These are phyloP conservation scores for Catalaphyllia jardinei DNA, from an alignment of 64 coral and sea anemone species.

Conservation along the genomic window DNA sequence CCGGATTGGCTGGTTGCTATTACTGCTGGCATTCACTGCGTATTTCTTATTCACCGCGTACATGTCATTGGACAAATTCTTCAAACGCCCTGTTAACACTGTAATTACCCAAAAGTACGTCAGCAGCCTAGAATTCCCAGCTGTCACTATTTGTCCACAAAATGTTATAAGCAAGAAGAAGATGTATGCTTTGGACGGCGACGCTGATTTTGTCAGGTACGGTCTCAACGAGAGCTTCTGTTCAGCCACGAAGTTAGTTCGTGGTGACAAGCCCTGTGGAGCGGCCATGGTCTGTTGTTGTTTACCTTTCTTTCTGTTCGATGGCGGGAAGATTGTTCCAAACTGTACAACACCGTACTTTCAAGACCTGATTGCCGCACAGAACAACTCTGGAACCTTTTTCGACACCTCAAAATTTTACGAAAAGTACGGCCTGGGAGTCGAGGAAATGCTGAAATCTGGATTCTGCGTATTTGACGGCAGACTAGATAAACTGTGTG, in stretches of 20 bases:
- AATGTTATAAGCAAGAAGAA: slow-evolving; percentile 49
- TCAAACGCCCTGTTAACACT: neutral
- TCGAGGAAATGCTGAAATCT: slow-evolving; percentile 3
- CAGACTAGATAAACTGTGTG: neutral
- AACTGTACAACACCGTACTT: slow-evolving; percentile 41
- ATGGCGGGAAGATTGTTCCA: neutral
- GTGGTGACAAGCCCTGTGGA: slow-evolving; percentile 63
- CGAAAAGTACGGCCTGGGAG: slow-evolving; percentile 23
- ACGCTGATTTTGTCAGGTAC: slow-evolving; percentile 6
- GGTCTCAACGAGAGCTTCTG: slow-evolving; percentile 74
- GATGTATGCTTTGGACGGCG: slow-evolving; percentile 52
- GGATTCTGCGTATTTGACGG: slow-evolving; percentile 19
- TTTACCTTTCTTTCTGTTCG: neutral
- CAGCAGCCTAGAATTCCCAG: slow-evolving; percentile 12
- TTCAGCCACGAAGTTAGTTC: slow-evolving; percentile 52
- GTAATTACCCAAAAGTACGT: slow-evolving; percentile 12
- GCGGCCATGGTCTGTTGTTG: slow-evolving; percentile 75
- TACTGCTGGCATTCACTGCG: slow-evolving; percentile 5
- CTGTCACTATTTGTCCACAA: slow-evolving; percentile 31
- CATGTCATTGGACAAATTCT: neutral
- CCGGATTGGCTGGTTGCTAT: slow-evolving; percentile 16
- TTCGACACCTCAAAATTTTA: slow-evolving; percentile 39
- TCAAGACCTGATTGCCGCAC: slow-evolving; percentile 13
- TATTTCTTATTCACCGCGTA: slow-evolving; percentile 29
- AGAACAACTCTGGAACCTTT: neutral